Evolutionary conservation across 2,888 invertebrate genomes (phyloP).

Genomic region (Hirtodrosophila trivittata): DNA sequence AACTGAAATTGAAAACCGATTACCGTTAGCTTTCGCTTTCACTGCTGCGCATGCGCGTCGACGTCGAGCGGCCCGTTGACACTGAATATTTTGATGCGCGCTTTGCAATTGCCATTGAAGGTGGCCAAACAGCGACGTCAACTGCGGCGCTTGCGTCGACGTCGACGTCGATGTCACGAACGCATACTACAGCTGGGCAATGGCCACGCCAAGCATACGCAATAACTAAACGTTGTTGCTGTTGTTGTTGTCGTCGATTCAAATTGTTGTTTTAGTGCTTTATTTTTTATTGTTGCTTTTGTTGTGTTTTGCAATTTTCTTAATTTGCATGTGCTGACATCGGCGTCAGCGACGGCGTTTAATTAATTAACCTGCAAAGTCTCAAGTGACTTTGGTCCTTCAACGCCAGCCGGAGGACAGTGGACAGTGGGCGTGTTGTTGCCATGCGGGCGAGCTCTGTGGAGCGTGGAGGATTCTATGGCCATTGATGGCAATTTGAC

Average conservation of each 20-base stretch:
- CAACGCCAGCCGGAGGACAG: slow-evolving; percentile 37
- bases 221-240: slow-evolving; percentile 28
- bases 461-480: slow-evolving; percentile 16
- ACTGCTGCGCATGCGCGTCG: slow-evolving; percentile 71
- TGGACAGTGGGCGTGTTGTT: not conserved
- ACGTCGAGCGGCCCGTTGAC: slow-evolving; percentile 48
- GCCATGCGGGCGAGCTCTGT: slow-evolving; percentile 1
- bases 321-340: slow-evolving; percentile 75
- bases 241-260: slow-evolving; percentile 20
- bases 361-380: slow-evolving; percentile 71
- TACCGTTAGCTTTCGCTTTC: slow-evolving; percentile 2
- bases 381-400: slow-evolving; percentile 75
- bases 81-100: slow-evolving; percentile 53
- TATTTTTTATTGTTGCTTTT: slow-evolving; percentile 16
- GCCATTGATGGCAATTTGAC: slow-evolving; percentile 64
- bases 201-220: slow-evolving; percentile 61
- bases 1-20: slow-evolving; percentile 19
- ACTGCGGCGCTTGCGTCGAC: slow-evolving; percentile 24
- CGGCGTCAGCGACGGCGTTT: slow-evolving; percentile 52
- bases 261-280: slow-evolving; percentile 31
- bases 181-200: slow-evolving; percentile 8
- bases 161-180: slow-evolving; percentile 42
- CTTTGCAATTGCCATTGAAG: slow-evolving; percentile 64
- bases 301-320: slow-evolving; percentile 73
- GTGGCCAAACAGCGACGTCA: slow-evolving; percentile 24